These are phyloP conservation scores for Globicephala melas DNA, from an alignment of 2,113 vertebrate genomes.

Conservation along the genomic window DNA sequence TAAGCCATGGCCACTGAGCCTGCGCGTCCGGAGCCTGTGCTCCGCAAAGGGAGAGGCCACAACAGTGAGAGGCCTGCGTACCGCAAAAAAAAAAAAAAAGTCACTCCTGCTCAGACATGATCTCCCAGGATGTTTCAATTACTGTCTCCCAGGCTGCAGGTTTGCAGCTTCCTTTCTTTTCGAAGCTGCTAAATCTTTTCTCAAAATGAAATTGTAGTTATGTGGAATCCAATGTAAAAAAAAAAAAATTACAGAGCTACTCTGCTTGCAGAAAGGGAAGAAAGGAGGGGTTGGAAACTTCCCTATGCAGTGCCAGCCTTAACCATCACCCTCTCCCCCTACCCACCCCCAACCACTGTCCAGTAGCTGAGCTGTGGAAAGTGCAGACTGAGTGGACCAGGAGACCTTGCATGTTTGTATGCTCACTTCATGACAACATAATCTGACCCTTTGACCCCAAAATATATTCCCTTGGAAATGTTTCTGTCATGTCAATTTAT, in stretches of 20 bases:
- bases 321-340: not conserved
- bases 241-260: not conserved
- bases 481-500: not conserved
- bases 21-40: too few species aligned
- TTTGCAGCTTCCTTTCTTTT: not conserved
- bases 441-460: not conserved
- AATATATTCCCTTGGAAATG: not conserved
- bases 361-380: not conserved
- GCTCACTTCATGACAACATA: not conserved
- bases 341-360: not conserved
- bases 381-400: not conserved
- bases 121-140: not conserved
- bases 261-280: not conserved
- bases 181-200: conserved; percentile 22
- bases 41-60: too few species aligned
- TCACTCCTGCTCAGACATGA: not conserved
- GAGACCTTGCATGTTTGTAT: rapidly evolving
- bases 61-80: too few species aligned
- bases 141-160: not conserved
- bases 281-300: not conserved
- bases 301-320: not conserved
- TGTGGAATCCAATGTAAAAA: not conserved
- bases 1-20: too few species aligned
- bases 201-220: not conserved
- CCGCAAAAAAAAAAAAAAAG: not conserved